Conservation (phyloP, 2,113 vertebrate species). For the Anolis carolinensis region DNA sequence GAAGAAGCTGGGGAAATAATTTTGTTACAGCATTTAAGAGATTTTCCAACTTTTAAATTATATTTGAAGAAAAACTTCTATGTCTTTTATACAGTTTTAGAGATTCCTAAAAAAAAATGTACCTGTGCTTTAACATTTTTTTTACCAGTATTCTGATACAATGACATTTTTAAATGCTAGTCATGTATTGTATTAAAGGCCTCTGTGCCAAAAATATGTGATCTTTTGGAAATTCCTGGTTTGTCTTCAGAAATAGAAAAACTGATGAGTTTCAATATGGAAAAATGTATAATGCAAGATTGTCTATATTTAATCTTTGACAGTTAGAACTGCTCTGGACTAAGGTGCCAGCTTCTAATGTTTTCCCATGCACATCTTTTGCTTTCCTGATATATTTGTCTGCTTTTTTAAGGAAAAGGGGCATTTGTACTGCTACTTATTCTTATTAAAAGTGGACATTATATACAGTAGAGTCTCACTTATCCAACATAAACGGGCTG, state of each 20-base stretch:
- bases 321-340: not conserved
- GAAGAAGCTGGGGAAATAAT: slow-evolving; percentile 84
- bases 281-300: not conserved
- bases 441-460: not conserved
- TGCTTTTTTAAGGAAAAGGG: not conserved
- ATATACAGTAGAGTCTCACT: too few species aligned
- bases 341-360: not conserved
- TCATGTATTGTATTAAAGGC: not conserved
- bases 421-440: not conserved
- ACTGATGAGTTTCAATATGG: not conserved
- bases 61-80: not conserved
- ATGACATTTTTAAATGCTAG: not conserved
- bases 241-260: not conserved
- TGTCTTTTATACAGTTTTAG: slow-evolving; percentile 10
- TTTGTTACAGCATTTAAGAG: slow-evolving; percentile 3
- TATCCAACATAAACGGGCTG: too few species aligned
- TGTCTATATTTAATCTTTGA: not conserved
- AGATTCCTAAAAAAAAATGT: slow-evolving; percentile 48
- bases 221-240: not conserved
- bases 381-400: too few species aligned
- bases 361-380: not conserved
- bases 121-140: not conserved
- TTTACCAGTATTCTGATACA: not conserved
- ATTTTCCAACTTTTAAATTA: not conserved
- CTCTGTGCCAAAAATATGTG: not conserved